Evolutionary conservation across 2,888 invertebrate genomes (phyloP).

Genomic region (Eilema sororculum): DNA sequence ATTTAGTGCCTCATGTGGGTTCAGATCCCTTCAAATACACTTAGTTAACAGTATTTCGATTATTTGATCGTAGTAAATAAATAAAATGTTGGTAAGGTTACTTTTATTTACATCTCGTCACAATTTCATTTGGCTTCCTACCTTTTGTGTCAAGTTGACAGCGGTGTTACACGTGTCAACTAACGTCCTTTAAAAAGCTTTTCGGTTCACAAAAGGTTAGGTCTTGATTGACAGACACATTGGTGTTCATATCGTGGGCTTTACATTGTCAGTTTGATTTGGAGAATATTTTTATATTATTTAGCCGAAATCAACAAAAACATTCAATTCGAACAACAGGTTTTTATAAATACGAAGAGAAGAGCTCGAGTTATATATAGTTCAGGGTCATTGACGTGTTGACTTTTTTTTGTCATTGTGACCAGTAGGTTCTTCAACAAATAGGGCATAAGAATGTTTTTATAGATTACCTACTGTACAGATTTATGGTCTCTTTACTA

Average conservation of each 20-base stretch:
- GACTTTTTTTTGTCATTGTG: too few relatives aligned
- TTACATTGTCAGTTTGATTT: neutral
- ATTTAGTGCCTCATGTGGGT: neutral
- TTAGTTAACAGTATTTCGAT: constrained; percentile 5
- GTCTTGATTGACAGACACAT: constrained; percentile 14
- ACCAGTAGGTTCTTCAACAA: too few relatives aligned
- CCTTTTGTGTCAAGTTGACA: constrained; percentile 7
- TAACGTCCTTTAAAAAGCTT: constrained; percentile 8
- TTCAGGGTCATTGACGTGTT: neutral
- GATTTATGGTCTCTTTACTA: too few relatives aligned
- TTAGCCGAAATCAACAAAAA: neutral
- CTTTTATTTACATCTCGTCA: constrained; percentile 2
- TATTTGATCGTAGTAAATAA: neutral
- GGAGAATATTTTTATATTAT: neutral
- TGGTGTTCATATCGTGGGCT: constrained; percentile 9
- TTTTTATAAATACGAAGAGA: neutral
- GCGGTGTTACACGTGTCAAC: constrained; percentile 14
- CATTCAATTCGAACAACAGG: neutral
- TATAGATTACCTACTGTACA: too few relatives aligned
- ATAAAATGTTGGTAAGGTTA: neutral
- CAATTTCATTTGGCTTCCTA: constrained; percentile 8
- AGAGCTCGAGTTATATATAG: neutral
- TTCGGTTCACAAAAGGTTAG: constrained; percentile 1
- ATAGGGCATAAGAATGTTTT: too few relatives aligned
- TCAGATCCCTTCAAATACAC: neutral